A percentile compares a stretch with the other conserved stretches of the same genome.
These are phyloP conservation scores for Endotricha flammealis DNA, from an alignment of 2,888 invertebrate species.

Conservation along the genomic window DNA sequence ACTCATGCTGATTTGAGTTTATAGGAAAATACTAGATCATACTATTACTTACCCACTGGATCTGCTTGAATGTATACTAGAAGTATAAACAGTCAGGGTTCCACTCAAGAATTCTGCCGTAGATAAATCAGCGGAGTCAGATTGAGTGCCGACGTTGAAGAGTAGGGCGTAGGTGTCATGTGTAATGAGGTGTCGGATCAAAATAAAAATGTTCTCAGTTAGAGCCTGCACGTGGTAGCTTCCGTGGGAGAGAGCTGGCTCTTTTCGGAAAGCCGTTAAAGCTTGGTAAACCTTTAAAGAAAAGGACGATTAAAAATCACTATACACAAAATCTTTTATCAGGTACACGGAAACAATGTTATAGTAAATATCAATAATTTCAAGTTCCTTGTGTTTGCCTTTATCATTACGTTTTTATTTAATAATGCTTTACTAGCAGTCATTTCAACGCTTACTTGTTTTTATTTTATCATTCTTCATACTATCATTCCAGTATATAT, in stretches of 20 bases:
- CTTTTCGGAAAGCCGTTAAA: constrained; percentile 66
- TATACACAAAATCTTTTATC: too few species aligned
- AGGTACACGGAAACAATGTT: too few species aligned
- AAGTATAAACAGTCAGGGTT: constrained; percentile 38
- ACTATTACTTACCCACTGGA: constrained; percentile 37
- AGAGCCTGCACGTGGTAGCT: constrained; percentile 43
- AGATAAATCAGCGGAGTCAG: constrained; percentile 54
- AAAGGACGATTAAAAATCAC: neutral
- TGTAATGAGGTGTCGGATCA: constrained; percentile 41
- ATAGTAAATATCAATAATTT: too few species aligned
- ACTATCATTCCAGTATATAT: too few species aligned
- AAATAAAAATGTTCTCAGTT: constrained; percentile 35
- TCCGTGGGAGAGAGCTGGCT: constrained; percentile 57
- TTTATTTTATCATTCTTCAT: too few species aligned
- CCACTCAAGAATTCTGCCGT: constrained; percentile 28
- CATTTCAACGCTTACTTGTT: too few species aligned
- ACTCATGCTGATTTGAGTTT: too few species aligned
- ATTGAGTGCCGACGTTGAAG: constrained; percentile 68
- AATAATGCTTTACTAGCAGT: too few species aligned
- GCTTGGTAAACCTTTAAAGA: constrained; percentile 70
- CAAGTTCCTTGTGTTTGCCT: too few species aligned
- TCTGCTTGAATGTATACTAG: constrained; percentile 47
- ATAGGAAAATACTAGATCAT: too few species aligned
- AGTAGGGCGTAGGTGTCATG: constrained; percentile 55
- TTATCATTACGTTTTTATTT: too few species aligned